These are phyloP conservation scores for Calycopis cecrops DNA, from an alignment of 1,140 invertebrate genomes.

Conservation along the genomic window DNA sequence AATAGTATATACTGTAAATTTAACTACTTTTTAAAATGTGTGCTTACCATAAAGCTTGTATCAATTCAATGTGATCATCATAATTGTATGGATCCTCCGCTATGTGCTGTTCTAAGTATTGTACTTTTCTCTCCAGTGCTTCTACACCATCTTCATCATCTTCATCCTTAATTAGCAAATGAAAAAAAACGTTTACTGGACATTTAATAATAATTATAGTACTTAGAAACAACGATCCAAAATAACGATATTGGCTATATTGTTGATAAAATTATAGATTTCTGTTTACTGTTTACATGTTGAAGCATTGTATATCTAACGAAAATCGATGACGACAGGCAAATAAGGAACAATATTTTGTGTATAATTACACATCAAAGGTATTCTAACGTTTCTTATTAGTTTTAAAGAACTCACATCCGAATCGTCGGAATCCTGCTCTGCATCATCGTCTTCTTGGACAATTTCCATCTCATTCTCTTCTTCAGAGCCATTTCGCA, in stretches of 20 bases:
- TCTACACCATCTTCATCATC: slow-evolving; percentile 41
- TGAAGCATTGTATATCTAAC: no score
- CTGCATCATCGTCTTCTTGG: slow-evolving; percentile 58
- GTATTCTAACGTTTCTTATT: slow-evolving; percentile 22
- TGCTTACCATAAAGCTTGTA: slow-evolving; percentile 54
- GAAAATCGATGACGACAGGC: no score
- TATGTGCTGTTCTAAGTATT: slow-evolving; percentile 43
- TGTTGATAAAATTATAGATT: no score
- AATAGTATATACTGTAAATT: no score
- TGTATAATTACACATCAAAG: slow-evolving; percentile 14
- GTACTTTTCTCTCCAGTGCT: slow-evolving; percentile 47
- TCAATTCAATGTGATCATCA: slow-evolving; percentile 59
- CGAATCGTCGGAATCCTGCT: slow-evolving; percentile 61
- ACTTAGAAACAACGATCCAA: no score
- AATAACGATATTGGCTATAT: no score
- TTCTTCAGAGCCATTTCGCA: slow-evolving; percentile 64
- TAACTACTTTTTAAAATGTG: no score
- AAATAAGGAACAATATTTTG: neutral
- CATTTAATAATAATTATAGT: no score
- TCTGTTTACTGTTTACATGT: no score
- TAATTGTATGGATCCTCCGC: slow-evolving; percentile 54
- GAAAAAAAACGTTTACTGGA: neutral
- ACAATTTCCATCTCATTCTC: slow-evolving; percentile 67
- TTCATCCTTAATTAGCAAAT: slow-evolving; percentile 33
- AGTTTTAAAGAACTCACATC: slow-evolving; percentile 48